Evolutionary conservation across 2,888 invertebrate genomes (phyloP).

Genomic region (Rhamnusium bicolor): DNA sequence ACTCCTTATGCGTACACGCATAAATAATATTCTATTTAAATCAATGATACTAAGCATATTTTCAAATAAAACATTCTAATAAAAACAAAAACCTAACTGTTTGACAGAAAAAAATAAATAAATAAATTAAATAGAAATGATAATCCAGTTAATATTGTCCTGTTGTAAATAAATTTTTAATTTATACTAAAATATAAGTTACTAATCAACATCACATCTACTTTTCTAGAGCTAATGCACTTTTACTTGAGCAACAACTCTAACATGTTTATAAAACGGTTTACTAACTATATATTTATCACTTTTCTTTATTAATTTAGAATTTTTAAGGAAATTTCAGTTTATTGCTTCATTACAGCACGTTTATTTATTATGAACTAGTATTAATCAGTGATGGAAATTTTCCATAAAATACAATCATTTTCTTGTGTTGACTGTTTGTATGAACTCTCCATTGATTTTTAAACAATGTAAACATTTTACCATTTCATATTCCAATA

Average conservation of each 20-base stretch:
- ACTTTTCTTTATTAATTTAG: constrained; percentile 29
- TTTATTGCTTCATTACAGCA: constrained; percentile 12
- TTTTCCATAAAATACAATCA: background rate
- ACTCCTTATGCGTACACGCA: constrained; percentile 52
- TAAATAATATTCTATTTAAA: constrained; percentile 17
- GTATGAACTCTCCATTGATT: too few species aligned
- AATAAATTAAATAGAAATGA: background rate
- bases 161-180: constrained; percentile 10
- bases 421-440: too few species aligned
- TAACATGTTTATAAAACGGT: constrained; percentile 6
- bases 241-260: constrained; percentile 27
- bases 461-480: too few species aligned
- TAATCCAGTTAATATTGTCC: constrained; percentile 14
- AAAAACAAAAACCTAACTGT: constrained; percentile 13
- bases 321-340: constrained; percentile 14
- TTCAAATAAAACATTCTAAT: constrained; percentile 19
- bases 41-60: constrained; percentile 5
- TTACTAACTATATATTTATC: constrained; percentile 27
- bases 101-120: background rate
- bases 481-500: too few species aligned
- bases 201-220: background rate
- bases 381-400: background rate
- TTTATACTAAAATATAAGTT: constrained; percentile 19
- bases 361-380: background rate
- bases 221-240: constrained; percentile 6